Conservation (phyloP, 2,888 invertebrate genomes). For the Drosophila nigritarsus region DNA sequence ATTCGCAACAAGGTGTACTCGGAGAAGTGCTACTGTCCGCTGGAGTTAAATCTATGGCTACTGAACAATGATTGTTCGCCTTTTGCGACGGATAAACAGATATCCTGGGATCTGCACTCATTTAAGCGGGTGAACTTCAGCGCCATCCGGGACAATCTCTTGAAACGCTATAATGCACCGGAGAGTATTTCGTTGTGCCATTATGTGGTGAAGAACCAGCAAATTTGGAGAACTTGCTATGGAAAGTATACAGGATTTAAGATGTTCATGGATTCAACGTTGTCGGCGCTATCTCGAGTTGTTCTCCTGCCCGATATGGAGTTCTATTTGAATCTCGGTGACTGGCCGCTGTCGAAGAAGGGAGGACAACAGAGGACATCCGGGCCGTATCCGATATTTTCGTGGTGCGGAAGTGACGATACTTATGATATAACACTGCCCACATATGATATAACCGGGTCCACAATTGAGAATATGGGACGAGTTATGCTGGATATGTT, state of each 20-base stretch:
- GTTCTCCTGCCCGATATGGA: constrained; percentile 93
- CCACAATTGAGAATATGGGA: constrained; percentile 96
- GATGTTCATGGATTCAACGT: constrained; percentile 95
- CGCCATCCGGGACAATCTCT: constrained; percentile 87
- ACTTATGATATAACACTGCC: constrained; percentile 96
- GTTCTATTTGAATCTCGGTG: constrained; percentile 96
- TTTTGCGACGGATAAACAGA: constrained; percentile 88
- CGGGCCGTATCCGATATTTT: constrained; percentile 92
- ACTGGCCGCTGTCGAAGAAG: constrained; percentile 94
- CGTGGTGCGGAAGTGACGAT: constrained; percentile 97
- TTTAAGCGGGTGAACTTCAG: constrained; percentile 91
- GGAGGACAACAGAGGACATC: constrained; percentile 84
- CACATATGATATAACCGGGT: constrained; percentile 97
- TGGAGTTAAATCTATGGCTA: constrained; percentile 88
- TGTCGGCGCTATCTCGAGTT: constrained; percentile 93
- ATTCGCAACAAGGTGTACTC: constrained; percentile 88
- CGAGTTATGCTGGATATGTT: constrained; percentile 95
- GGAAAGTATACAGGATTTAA: constrained; percentile 98
- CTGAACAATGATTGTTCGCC: constrained; percentile 88
- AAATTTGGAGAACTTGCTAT: constrained; percentile 94
- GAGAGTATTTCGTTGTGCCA: constrained; percentile 95
- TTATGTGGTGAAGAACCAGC: constrained; percentile 93
- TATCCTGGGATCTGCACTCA: constrained; percentile 89
- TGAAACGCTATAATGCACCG: constrained; percentile 91
- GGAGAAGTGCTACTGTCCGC: constrained; percentile 94